phyloP scores from a whole-genome alignment of 2,797 vertebrate genomes.

The Naso thynnoides region DNA sequence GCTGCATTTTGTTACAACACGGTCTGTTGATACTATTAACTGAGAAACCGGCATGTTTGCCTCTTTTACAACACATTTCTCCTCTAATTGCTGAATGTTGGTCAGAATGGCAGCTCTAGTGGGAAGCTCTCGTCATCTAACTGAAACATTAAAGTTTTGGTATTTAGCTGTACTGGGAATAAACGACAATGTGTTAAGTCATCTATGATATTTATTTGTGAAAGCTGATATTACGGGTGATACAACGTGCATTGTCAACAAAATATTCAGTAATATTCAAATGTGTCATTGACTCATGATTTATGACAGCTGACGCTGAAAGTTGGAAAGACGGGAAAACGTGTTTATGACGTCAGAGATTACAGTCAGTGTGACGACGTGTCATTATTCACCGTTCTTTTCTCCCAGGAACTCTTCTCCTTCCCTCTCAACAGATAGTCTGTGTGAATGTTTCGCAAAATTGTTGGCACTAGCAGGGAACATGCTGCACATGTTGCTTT shows the following conservation, averaged over 20 bases:
- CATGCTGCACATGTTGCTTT: background rate
- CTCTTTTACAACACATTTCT: conserved; percentile 6
- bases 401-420: conserved; percentile 11
- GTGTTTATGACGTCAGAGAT: conserved; percentile 13
- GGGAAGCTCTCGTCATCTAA: background rate
- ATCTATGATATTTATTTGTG: background rate
- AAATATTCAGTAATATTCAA: background rate
- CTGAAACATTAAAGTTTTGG: background rate
- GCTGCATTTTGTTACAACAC: conserved; percentile 9
- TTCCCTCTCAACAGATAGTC: conserved; percentile 5
- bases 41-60: background rate
- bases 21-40: conserved; percentile 9
- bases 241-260: background rate
- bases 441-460: conserved; percentile 1
- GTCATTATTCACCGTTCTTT: background rate
- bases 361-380: conserved; percentile 25
- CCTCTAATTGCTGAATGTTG: background rate
- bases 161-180: conserved; percentile 2
- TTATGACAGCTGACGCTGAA: background rate
- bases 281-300: background rate
- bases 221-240: conserved; percentile 8
- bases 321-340: background rate
- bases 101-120: background rate
- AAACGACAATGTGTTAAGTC: background rate
- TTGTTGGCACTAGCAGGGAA: conserved; percentile 2